A percentile compares a stretch with the other conserved stretches of the same genome.
These are phyloP conservation scores for Ceratosolen solmsi DNA, from an alignment of 1,140 invertebrate genomes.

Conservation along the genomic window DNA sequence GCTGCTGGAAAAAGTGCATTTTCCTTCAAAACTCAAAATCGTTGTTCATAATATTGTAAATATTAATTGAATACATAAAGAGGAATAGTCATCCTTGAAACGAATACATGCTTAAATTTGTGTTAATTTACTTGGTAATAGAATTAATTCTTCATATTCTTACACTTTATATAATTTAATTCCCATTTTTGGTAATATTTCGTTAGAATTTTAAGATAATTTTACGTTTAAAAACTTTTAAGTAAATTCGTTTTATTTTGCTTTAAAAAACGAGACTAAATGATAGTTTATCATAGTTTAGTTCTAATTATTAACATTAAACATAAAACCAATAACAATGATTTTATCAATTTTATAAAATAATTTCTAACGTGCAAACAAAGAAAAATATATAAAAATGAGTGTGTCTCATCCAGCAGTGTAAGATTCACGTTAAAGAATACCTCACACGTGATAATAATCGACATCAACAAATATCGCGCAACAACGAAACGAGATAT, in stretches of 20 bases:
- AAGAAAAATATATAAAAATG: constrained; percentile 26
- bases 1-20: constrained; percentile 38
- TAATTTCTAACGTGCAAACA: constrained; percentile 16
- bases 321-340: constrained; percentile 25
- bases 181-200: too few species aligned
- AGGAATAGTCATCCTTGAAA: neutral
- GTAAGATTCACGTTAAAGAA: constrained; percentile 28
- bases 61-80: neutral
- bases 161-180: too few species aligned
- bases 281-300: neutral
- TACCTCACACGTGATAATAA: constrained; percentile 31
- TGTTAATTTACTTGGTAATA: neutral
- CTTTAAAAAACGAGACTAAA: neutral
- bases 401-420: constrained; percentile 31
- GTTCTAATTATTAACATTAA: constrained; percentile 19
- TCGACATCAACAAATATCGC: constrained; percentile 13
- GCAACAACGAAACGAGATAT: constrained; percentile 24
- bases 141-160: too few species aligned
- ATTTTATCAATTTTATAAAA: constrained; percentile 27
- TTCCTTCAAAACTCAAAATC: constrained; percentile 1
- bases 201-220: too few species aligned
- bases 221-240: too few species aligned
- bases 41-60: too few species aligned
- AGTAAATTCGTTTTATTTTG: too few species aligned
- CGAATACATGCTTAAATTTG: neutral